These are phyloP conservation scores for Cheilosia urbana DNA, from an alignment of 2,888 invertebrate species.

Conservation along the genomic window DNA sequence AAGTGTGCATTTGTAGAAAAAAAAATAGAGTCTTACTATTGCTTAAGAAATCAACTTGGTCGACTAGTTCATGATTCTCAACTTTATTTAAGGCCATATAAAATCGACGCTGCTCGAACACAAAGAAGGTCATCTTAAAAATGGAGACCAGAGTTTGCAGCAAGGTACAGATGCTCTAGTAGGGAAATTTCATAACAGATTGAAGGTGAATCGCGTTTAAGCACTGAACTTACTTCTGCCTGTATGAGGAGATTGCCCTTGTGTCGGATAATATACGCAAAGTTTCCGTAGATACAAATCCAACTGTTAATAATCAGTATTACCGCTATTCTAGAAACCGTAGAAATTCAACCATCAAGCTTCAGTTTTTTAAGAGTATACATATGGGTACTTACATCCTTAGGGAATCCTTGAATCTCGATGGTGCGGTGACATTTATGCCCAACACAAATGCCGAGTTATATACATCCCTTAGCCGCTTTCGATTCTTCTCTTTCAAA, in stretches of 20 bases:
- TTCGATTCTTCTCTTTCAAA: conserved; percentile 39
- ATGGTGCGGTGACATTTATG: conserved; percentile 48
- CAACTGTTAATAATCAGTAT: conserved; percentile 31
- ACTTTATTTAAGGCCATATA: conserved; percentile 13
- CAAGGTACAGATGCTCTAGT: conserved; percentile 35
- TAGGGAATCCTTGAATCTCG: conserved; percentile 36
- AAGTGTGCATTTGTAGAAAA: no score
- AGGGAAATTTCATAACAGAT: background rate
- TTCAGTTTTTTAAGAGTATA: background rate
- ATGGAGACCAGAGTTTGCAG: conserved; percentile 47
- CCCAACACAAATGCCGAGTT: conserved; percentile 37
- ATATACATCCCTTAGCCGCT: conserved; percentile 27
- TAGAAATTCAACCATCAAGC: background rate
- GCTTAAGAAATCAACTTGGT: conserved; percentile 32
- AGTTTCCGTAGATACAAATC: conserved; percentile 16
- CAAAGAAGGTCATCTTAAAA: conserved; percentile 36
- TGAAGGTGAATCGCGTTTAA: background rate
- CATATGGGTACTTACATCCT: conserved; percentile 32
- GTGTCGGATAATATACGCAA: conserved; percentile 2
- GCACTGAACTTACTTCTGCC: conserved; percentile 24
- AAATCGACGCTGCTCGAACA: conserved; percentile 39
- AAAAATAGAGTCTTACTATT: conserved; percentile 13
- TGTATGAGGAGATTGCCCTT: conserved; percentile 21
- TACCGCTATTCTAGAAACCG: conserved; percentile 4
- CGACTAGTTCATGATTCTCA: conserved; percentile 43